phyloP scores from a whole-genome alignment of 2,888 invertebrate species.

The Ochropleura plecta region DNA sequence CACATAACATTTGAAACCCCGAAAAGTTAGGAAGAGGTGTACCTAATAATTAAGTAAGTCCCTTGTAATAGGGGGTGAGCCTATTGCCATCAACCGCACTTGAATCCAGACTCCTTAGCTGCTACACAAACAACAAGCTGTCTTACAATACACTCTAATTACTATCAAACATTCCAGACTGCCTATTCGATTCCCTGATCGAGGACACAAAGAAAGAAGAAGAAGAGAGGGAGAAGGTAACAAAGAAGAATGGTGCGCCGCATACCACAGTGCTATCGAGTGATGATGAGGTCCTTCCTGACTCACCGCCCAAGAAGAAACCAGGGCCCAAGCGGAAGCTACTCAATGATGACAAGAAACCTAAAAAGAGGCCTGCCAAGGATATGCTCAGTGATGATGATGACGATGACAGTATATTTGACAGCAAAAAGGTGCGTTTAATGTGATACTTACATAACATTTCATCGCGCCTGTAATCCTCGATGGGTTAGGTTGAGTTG shows the following conservation, averaged over 20 bases:
- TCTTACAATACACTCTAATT: background rate
- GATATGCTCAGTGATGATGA: constrained; percentile 81
- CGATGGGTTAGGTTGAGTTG: too few species aligned
- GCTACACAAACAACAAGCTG: background rate
- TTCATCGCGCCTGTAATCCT: too few species aligned
- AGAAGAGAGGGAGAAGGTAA: constrained; percentile 62
- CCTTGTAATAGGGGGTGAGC: too few species aligned
- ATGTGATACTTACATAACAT: too few species aligned
- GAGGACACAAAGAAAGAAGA: constrained; percentile 85
- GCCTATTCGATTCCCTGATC: constrained; percentile 88
- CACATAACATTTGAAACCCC: too few species aligned
- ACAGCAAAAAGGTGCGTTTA: constrained; percentile 84
- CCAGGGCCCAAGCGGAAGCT: constrained; percentile 80
- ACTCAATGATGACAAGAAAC: constrained; percentile 78
- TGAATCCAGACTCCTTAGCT: too few species aligned
- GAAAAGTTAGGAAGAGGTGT: too few species aligned
- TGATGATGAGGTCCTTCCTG: constrained; percentile 72
- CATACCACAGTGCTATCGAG: constrained; percentile 73
- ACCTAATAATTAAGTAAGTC: too few species aligned
- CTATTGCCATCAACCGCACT: too few species aligned
- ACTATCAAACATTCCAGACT: constrained; percentile 76
- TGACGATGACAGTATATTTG: constrained; percentile 88
- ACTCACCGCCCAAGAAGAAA: constrained; percentile 81
- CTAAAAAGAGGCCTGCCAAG: constrained; percentile 85
- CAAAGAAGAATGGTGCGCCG: constrained; percentile 61